Base-by-base conservation (phyloP, 2,888 invertebrate species). In the Bursaphelenchus okinawaensis region DNA sequence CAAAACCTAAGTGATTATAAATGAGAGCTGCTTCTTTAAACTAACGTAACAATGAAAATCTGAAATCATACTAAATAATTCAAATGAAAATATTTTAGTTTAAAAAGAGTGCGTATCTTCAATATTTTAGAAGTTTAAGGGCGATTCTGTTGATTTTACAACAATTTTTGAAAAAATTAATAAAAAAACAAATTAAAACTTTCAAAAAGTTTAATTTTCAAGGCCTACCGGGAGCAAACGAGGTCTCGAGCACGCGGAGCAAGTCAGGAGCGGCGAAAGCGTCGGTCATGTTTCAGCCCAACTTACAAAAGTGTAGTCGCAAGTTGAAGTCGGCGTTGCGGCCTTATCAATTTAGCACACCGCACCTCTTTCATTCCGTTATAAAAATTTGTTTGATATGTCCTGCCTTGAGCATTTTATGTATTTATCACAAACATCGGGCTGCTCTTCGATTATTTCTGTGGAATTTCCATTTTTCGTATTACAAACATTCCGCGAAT, bases 151-250 rank as follows among this genome's bases (percentile, higher is more conserved):
- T 40, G 40, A 40, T n/a, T 16, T 16, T 16, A 40, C 3, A 40
- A 40, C n/a, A 1, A 4, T 4, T 16, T 16, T 4, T 40, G 3
- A 40, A 40, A 4, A 40, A 16, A n/a, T 3, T n/a, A 16, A 40
- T 40, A 40, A 40, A 40, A n/a, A 40, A 40, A 4, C 3, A 40
- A 16, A n/a, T n/a, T n/a, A n/a, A n/a, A n/a, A n/a, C n/a, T n/a
- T n/a, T n/a, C n/a, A n/a, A n/a, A n/a, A n/a, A n/a, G n/a, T n/a
- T n/a, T n/a, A n/a, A n/a, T n/a, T n/a, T n/a, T 4, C 6, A 12
- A 23, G 12, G 31, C 8, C 24, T 27, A 67, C 67, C 67, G 24
- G 68, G 68, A 24, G 52, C 40, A 19, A 68, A 68, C 20, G 59
- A 62, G n/a, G 55, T 57, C 40, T 27, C 26, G 7, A 68, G 23